Base-by-base conservation (phyloP, 1,140 invertebrate species). In the Bombus balteatus region DNA sequence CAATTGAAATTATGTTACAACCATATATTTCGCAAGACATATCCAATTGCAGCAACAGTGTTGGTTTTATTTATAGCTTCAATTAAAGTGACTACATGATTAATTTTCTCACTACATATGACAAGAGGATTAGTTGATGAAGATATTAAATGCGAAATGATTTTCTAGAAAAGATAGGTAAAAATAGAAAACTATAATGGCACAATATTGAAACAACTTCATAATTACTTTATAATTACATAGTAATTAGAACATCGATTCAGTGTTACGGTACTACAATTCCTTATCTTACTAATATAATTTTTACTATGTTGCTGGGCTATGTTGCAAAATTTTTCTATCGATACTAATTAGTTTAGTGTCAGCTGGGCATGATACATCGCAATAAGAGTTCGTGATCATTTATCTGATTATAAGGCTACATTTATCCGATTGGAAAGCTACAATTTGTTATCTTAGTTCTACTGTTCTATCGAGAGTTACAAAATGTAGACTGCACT, bases 171-270 rank as follows among this genome's bases (percentile, higher is more conserved):
- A 28, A 39, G 37, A 39, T 28, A 12, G 22, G 12, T 12, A 34
- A 71, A 71, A 71, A 71, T 39, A 25, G 9, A 13, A 25, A 53
- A 53, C 5, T 18, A 22, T 53, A 53, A 22, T 18, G 47, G 0
- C 47, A 18, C 18, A 18, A 71, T 22, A 28, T 39, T 71, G 10
- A 37, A 71, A 39, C 39, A 71, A 39, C 37, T 39, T 15, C 37
- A n/a, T 71, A 71, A 71, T 71, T 39, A 39, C 68, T 71, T 25
- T 71, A 12, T 71, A 71, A 71, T 71, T 71, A 39, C 37, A 13
- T 15, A 9, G 25, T 39, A 62, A 62, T 62, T 62, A n/a, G 59
- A 62, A 62, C 59, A 62, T 13, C 12, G 28, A n/a, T 13, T n/a
- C 59, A 22, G 12, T n/a, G 28, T n/a, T 62, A n/a, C 34, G 6